phyloP scores from a whole-genome alignment of 2,888 invertebrate species.

The Hemistola chrysoprasaria region DNA sequence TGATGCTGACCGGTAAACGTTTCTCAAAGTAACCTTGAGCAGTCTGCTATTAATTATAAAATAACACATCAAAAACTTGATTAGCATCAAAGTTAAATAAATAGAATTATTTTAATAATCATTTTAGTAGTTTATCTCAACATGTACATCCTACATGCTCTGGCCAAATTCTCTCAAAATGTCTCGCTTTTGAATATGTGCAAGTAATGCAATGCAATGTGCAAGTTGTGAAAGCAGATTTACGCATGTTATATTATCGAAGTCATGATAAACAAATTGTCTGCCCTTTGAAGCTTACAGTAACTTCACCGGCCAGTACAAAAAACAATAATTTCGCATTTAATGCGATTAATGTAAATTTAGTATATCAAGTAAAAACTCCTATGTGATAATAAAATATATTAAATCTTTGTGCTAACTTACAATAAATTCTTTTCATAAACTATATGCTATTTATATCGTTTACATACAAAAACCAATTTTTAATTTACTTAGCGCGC shows the following conservation, averaged over 20 bases:
- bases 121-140: no score
- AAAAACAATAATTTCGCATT: constrained; percentile 62
- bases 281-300: constrained; percentile 59
- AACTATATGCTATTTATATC: constrained; percentile 69
- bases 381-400: constrained; percentile 81
- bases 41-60: no score
- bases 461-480: constrained; percentile 66
- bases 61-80: neutral
- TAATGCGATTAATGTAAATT: constrained; percentile 73
- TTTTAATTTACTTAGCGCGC: constrained; percentile 66
- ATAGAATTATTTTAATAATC: no score
- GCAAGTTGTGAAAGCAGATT: no score
- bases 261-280: constrained; percentile 25
- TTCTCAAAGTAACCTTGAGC: neutral
- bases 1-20: constrained; percentile 6
- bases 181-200: no score
- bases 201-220: no score
- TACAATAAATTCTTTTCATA: constrained; percentile 80
- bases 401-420: constrained; percentile 83
- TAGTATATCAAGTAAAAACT: constrained; percentile 76
- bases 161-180: no score
- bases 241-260: no score
- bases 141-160: no score
- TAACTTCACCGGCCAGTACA: constrained; percentile 57
- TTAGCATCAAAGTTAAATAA: no score